Evolutionary conservation across 2,113 vertebrate genomes (phyloP).

Genomic region (Mola mola): DNA sequence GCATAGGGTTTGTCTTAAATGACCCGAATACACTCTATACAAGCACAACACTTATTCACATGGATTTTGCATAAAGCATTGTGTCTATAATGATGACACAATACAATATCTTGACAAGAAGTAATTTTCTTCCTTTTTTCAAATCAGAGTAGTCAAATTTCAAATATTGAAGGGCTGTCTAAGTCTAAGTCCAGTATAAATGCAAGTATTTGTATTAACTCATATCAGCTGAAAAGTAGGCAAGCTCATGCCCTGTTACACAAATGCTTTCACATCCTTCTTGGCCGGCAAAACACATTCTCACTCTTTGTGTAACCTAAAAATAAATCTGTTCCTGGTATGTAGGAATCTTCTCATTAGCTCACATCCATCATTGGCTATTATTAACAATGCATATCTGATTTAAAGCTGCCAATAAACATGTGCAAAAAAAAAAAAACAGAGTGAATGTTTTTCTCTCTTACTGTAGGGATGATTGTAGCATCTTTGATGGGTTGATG

Average conservation of each 20-base stretch:
- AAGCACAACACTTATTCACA: background rate
- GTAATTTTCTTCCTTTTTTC: too few species aligned
- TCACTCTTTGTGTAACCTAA: slow-evolving; percentile 37
- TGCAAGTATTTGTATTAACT: slow-evolving; percentile 26
- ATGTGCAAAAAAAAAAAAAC: slow-evolving; percentile 1
- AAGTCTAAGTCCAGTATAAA: too few species aligned
- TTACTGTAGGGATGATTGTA: slow-evolving; percentile 92
- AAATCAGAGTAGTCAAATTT: too few species aligned
- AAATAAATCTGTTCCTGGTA: slow-evolving; percentile 61
- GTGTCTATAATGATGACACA: too few species aligned
- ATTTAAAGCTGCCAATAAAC: slow-evolving; percentile 35
- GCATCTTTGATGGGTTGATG: slow-evolving; percentile 98
- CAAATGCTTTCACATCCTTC: slow-evolving; percentile 32
- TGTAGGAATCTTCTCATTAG: slow-evolving; percentile 65
- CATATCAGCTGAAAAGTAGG: slow-evolving; percentile 4
- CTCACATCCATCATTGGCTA: slow-evolving; percentile 44
- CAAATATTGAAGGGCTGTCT: too few species aligned
- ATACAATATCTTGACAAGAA: too few species aligned
- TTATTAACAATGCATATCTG: slow-evolving; percentile 59
- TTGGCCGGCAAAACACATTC: slow-evolving; percentile 56
- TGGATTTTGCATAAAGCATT: background rate
- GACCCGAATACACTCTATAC: background rate
- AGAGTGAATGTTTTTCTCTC: slow-evolving; percentile 13
- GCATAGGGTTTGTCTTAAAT: slow-evolving; percentile 70
- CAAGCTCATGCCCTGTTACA: slow-evolving; percentile 19